Evolutionary conservation across 2,113 vertebrate genomes (phyloP).

Genomic region (Alethe castanea): DNA sequence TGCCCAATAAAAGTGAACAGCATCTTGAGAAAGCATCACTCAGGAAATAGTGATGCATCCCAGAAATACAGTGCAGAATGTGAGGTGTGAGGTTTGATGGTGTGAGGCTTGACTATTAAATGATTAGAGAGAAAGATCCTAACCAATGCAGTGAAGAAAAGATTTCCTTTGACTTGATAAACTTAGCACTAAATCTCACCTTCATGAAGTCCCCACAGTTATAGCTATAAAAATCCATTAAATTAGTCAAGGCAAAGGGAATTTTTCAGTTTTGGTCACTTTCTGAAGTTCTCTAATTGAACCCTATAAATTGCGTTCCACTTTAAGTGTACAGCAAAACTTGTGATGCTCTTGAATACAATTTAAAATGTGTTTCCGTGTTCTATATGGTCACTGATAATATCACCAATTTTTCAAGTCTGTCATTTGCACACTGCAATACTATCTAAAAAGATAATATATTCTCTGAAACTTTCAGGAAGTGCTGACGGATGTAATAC

Average conservation of each 20-base stretch:
- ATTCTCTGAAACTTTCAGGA: not conserved
- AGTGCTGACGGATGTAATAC: not conserved
- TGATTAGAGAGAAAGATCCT: not conserved
- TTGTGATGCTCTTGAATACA: not conserved
- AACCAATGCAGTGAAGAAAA: not conserved
- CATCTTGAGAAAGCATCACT: not conserved
- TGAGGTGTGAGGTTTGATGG: not conserved
- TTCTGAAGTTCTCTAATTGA: not conserved
- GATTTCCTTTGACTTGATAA: not conserved
- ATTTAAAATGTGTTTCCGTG: not conserved
- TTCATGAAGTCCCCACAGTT: not conserved
- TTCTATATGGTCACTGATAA: not conserved
- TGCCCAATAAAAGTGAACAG: not conserved
- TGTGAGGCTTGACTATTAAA: not conserved
- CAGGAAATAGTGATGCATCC: not conserved
- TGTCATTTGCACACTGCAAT: not conserved
- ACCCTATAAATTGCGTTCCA: not conserved
- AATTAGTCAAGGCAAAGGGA: not conserved
- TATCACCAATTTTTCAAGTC: not conserved
- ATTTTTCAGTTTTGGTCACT: not conserved
- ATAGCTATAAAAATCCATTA: not conserved
- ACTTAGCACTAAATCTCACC: not conserved
- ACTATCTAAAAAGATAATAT: not conserved
- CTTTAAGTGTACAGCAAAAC: not conserved
- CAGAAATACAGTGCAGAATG: not conserved